Evolutionary conservation across 2,797 vertebrate species (phyloP).

Genomic region (Enteromius thamalakanensis): DNA sequence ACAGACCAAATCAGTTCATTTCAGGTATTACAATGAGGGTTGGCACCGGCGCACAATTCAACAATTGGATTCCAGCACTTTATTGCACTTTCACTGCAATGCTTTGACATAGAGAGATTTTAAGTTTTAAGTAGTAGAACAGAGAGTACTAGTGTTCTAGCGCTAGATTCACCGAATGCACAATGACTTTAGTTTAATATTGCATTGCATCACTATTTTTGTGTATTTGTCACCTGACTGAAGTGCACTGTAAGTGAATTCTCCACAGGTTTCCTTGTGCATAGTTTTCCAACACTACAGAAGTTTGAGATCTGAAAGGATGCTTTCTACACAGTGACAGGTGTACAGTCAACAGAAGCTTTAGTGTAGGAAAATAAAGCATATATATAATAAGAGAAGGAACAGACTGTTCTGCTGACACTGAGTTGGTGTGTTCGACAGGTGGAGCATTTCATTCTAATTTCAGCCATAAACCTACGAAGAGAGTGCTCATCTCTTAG

Average conservation of each 20-base stretch:
- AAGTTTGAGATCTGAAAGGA: background rate
- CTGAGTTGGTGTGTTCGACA: background rate
- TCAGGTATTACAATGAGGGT: background rate
- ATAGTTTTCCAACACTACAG: background rate
- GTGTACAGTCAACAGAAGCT: constrained; percentile 12
- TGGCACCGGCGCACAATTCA: background rate
- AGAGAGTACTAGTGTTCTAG: background rate
- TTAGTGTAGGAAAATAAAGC: background rate
- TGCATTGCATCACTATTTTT: background rate
- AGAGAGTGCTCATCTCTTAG: background rate
- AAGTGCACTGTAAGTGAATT: background rate
- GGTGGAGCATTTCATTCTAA: background rate
- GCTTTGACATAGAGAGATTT: too few species aligned
- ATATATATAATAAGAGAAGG: background rate
- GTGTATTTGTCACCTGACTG: background rate
- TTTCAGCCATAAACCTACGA: background rate
- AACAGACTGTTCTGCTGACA: background rate
- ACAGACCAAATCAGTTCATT: constrained; percentile 6
- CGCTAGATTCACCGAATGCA: background rate
- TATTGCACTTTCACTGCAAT: too few species aligned
- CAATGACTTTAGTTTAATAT: background rate
- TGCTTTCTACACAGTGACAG: background rate
- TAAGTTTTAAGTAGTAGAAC: too few species aligned
- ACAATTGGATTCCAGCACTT: background rate
- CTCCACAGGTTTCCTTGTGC: background rate